phyloP scores from a whole-genome alignment of 2,797 vertebrate genomes.

The Thripadectes ignobilis region DNA sequence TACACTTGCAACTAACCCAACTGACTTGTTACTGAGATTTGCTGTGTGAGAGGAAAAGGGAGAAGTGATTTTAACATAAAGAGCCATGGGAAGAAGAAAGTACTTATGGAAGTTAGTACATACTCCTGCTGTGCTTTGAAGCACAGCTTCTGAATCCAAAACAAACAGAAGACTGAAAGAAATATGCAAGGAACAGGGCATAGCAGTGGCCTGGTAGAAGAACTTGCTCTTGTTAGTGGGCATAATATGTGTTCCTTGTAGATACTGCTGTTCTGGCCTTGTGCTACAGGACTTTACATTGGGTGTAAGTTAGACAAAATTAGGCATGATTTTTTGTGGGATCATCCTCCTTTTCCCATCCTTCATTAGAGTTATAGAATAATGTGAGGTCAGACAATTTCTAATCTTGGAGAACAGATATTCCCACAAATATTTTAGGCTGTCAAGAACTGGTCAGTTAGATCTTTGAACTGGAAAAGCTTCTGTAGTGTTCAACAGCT shows the following conservation, averaged over 20 bases:
- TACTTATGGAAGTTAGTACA: neutral
- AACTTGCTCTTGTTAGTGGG: neutral
- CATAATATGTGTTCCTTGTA: rapidly evolving
- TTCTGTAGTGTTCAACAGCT: neutral
- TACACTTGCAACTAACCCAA: neutral
- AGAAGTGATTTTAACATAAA: neutral
- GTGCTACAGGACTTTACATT: neutral
- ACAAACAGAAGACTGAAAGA: neutral
- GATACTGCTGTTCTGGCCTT: neutral
- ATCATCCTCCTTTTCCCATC: neutral
- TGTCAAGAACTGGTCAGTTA: neutral
- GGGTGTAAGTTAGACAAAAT: neutral
- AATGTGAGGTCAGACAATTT: neutral
- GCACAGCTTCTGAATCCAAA: neutral
- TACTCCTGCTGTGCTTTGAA: neutral
- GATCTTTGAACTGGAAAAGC: conserved; percentile 6
- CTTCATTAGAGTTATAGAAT: neutral
- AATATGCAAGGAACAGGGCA: neutral
- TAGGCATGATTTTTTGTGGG: neutral
- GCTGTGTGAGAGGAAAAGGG: neutral
- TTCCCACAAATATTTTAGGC: neutral
- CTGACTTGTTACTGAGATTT: neutral
- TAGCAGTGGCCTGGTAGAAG: neutral
- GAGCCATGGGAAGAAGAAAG: neutral
- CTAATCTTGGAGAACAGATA: neutral